Evolutionary conservation across 2,888 invertebrate species (phyloP), one percentile per base, ranked within the genome.

Genomic region (Malthinus seriepunctatus): DNA sequence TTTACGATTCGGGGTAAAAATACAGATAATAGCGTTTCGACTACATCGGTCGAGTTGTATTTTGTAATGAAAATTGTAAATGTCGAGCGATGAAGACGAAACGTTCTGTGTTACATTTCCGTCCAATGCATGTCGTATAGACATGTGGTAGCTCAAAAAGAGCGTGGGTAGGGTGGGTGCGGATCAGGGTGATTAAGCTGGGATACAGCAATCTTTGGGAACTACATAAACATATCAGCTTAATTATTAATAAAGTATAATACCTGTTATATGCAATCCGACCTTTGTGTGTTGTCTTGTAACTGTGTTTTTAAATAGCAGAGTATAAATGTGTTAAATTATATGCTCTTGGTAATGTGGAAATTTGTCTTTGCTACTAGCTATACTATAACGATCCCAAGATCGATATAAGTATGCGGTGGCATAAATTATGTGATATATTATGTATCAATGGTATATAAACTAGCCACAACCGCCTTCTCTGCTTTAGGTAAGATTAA

Each of bases 181-280:
- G 75, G 74, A 74, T 76, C 75, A 75, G 74, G 74, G 76, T 75
- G 73, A 73, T 73, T 69, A 72, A 67, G 72, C 73, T 74, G 72
- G 71, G 63, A 55, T 67, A 65, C 72, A 73, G 77, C 76, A 72
- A 73, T 76, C 75, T 76, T 84, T 82, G 86, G 80, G 85, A 84
- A 86, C 86, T 86, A 86, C 85, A 84, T 83, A 83, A 84, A 86
- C 86, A 86, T 86, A 86, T 86, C 86, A 86, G 84, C 85, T 84
- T 86, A 85, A 84, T 83, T 84, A 83, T 76, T 77, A 76, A 74
- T 76, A 76, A 74, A 77, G 71, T 73, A 74, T 73, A 83, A 83
- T 77, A 78, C 74, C 74, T 78, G 76, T 78, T 78, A 76, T 76
- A 79, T 77, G 78, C 78, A 78, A 78, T 79, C 79, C 78, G 79